A percentile compares a stretch with the other conserved stretches of the same genome.
Evolutionary conservation across 2,797 vertebrate genomes (phyloP).

Genomic region (Melanitta fusca): DNA sequence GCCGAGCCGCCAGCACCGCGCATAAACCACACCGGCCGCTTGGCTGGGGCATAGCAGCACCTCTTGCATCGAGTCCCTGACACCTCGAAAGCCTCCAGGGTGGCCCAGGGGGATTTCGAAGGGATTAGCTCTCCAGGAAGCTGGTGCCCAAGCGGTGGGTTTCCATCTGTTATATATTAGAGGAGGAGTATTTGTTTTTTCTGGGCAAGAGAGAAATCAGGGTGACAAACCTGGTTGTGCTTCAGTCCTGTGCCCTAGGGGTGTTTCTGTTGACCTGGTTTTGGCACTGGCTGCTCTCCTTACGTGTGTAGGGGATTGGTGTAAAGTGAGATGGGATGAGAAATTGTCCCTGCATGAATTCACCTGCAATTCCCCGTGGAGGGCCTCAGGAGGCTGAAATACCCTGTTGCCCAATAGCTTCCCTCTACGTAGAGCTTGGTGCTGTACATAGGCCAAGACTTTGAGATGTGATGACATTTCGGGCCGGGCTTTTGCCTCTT

Average conservation of each 20-base stretch:
- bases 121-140: background rate
- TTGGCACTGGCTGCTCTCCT: background rate
- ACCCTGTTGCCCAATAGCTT: background rate
- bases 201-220: background rate
- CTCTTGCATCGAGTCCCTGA: background rate
- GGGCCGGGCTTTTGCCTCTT: background rate
- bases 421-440: background rate
- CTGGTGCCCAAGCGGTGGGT: background rate
- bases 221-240: background rate
- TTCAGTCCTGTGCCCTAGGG: background rate
- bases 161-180: background rate
- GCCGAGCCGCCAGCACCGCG: rapidly evolving
- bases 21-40: background rate
- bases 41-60: background rate
- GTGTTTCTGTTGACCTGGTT: background rate
- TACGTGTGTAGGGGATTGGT: background rate
- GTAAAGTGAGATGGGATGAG: background rate
- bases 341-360: background rate
- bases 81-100: background rate
- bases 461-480: background rate
- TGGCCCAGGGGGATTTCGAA: background rate
- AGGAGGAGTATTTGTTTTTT: background rate
- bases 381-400: background rate
- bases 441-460: background rate
- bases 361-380: background rate